Evolutionary conservation across 2,888 invertebrate species (phyloP).

Genomic region (Agrypnus murinus): DNA sequence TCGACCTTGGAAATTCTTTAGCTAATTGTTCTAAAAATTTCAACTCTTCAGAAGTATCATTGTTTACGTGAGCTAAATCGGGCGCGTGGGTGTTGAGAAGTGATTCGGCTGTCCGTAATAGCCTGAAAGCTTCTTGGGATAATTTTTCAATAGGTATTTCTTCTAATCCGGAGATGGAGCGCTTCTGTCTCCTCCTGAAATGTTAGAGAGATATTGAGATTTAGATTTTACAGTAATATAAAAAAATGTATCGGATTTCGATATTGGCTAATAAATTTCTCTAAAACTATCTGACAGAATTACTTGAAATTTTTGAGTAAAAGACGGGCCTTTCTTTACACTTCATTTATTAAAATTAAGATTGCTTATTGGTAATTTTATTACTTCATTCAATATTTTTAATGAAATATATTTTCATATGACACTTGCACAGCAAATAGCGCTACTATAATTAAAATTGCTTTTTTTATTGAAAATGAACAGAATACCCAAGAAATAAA

Average conservation of each 20-base stretch:
- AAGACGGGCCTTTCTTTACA: too few relatives aligned
- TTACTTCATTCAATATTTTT: too few relatives aligned
- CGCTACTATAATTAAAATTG: too few relatives aligned
- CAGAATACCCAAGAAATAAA: too few relatives aligned
- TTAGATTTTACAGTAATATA: not conserved
- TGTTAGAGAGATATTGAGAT: constrained; percentile 39
- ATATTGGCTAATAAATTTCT: too few relatives aligned
- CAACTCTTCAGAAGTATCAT: constrained; percentile 62
- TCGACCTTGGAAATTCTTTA: constrained; percentile 66
- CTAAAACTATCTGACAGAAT: too few relatives aligned
- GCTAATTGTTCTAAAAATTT: constrained; percentile 68
- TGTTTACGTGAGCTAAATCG: constrained; percentile 70
- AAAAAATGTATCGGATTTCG: not conserved
- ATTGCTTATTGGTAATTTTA: too few relatives aligned
- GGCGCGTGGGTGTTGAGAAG: constrained; percentile 78
- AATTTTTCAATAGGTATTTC: constrained; percentile 78
- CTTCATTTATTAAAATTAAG: too few relatives aligned
- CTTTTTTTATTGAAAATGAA: too few relatives aligned
- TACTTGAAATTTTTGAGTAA: too few relatives aligned
- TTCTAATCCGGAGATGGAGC: constrained; percentile 68
- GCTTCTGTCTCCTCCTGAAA: constrained; percentile 68
- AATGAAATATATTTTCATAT: too few relatives aligned
- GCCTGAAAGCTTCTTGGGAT: constrained; percentile 79
- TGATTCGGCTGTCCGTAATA: constrained; percentile 79
- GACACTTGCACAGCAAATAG: too few relatives aligned